Conservation (phyloP, 2,797 vertebrate species). For the Liasis olivaceus region DNA sequence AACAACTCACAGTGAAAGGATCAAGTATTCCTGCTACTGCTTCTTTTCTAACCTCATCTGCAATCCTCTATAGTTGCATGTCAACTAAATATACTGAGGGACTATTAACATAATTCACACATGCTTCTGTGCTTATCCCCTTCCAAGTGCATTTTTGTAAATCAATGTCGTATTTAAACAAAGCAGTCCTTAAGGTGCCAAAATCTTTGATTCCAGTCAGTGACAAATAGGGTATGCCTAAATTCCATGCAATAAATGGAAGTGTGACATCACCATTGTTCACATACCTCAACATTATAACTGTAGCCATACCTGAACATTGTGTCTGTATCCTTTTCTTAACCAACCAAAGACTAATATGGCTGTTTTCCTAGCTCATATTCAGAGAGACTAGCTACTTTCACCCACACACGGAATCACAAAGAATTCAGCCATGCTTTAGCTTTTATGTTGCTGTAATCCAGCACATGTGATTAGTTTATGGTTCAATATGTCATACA, state of each 20-base stretch:
- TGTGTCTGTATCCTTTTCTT: too few relatives aligned
- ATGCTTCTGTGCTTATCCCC: not conserved
- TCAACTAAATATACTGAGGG: not conserved
- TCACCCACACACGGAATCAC: not conserved
- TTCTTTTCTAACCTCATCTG: not conserved
- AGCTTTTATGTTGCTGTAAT: too few relatives aligned
- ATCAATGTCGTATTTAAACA: not conserved
- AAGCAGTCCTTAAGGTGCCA: not conserved
- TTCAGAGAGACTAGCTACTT: not conserved
- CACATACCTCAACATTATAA: not conserved
- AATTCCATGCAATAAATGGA: not conserved
- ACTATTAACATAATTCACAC: not conserved
- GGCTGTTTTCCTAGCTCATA: not conserved
- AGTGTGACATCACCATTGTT: not conserved
- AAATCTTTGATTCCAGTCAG: not conserved
- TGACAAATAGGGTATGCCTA: not conserved
- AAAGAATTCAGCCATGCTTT: too few relatives aligned
- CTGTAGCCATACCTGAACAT: not conserved
- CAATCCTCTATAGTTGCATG: too few relatives aligned
- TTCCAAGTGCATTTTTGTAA: not conserved
- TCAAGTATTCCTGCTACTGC: not conserved
- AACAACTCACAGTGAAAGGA: not conserved
- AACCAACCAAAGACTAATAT: not conserved
- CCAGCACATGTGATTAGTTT: too few relatives aligned
- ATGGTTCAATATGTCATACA: too few relatives aligned